Conservation (phyloP, 37 sponge, comb jelly and placozoan genomes). For the Chondrilla cf. caribensis region DNA sequence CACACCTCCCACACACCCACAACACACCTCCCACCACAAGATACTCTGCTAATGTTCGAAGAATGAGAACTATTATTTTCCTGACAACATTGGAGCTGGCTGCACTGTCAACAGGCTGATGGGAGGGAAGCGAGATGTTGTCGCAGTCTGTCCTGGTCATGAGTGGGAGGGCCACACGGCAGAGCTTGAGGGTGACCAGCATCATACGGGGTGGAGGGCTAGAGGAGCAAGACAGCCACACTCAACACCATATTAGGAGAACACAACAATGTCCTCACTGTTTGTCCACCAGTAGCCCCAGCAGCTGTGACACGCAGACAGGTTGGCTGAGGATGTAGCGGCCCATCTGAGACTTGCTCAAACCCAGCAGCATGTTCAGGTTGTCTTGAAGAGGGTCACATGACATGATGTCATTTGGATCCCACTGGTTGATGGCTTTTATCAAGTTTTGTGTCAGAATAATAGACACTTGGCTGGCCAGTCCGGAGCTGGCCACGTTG, state of each 20-base stretch:
- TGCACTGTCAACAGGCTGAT: constrained; percentile 34
- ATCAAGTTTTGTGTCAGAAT: constrained; percentile 89
- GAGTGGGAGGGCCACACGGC: constrained; percentile 95
- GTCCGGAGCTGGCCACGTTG: constrained; percentile 59
- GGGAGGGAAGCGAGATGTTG: constrained; percentile 66
- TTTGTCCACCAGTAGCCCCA: constrained; percentile 87
- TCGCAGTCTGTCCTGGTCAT: constrained; percentile 77
- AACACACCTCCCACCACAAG: constrained; percentile 36
- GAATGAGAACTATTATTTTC: constrained; percentile 54
- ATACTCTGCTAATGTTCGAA: constrained; percentile 91
- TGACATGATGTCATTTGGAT: constrained; percentile 61
- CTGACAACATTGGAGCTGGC: neutral
- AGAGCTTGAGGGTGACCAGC: constrained; percentile 85
- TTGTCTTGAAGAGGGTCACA: constrained; percentile 90
- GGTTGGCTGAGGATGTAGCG: constrained; percentile 81
- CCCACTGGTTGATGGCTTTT: constrained; percentile 70
- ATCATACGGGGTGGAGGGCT: constrained; percentile 94
- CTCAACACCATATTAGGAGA: neutral
- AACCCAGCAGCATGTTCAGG: constrained; percentile 80
- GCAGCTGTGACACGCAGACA: constrained; percentile 85
- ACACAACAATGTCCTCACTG: constrained; percentile 4
- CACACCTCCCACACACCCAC: neutral
- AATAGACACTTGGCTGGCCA: constrained; percentile 80
- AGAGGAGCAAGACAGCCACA: neutral
- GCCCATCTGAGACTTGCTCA: constrained; percentile 85